A percentile compares a stretch with the other conserved stretches of the same genome.
Evolutionary conservation across 2,113 vertebrate species (phyloP).

Genomic region (Cephalophus harveyi): DNA sequence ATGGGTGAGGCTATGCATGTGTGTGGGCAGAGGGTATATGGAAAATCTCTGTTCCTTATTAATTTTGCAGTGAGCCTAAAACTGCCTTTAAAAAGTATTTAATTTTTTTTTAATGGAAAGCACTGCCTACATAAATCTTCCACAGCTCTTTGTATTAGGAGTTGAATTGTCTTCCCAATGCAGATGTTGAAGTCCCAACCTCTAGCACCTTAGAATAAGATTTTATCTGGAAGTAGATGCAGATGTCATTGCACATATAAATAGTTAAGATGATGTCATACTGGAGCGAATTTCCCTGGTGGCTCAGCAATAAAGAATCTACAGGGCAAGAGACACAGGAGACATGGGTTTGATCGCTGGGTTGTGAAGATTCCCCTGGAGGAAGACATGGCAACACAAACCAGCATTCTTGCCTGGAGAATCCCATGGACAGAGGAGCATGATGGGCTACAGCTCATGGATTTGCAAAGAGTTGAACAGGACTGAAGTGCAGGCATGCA

Average conservation of each 20-base stretch:
- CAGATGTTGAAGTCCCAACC: not conserved
- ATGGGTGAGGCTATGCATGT: not conserved
- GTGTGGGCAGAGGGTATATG: not conserved
- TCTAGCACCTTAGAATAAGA: not conserved
- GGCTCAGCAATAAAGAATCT: not conserved
- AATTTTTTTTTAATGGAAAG: not conserved
- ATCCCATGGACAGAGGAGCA: not conserved
- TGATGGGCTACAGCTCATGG: not conserved
- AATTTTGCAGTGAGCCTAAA: not conserved
- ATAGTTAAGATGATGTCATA: not conserved
- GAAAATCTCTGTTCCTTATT: not conserved
- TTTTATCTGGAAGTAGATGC: not conserved
- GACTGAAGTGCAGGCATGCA: not conserved
- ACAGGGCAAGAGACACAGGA: not conserved
- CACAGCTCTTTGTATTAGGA: not conserved
- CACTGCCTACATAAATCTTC: not conserved
- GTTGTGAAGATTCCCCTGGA: not conserved
- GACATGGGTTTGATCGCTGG: not conserved
- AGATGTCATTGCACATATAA: not conserved
- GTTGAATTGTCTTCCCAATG: not conserved
- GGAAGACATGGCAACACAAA: not conserved
- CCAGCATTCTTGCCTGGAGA: not conserved
- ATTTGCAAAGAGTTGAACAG: not conserved
- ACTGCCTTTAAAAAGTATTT: not conserved
- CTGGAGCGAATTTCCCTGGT: not conserved